These are phyloP conservation scores for Montipora foliosa DNA, from an alignment of 64 coral and sea anemone genomes.

Conservation along the genomic window DNA sequence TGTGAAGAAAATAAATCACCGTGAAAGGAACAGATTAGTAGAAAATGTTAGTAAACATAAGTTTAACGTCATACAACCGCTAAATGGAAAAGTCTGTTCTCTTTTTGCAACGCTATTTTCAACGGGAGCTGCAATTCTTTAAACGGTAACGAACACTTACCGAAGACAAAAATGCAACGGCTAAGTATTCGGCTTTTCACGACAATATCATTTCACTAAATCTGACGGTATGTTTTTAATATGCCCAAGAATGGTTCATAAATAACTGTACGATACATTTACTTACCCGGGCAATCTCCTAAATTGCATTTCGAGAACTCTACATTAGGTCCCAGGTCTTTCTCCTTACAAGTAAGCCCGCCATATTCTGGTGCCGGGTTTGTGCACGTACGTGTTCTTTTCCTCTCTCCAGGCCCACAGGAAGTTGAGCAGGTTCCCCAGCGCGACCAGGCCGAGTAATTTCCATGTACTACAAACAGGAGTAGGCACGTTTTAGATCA, in stretches of 20 bases:
- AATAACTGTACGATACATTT: neutral
- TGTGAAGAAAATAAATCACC: too few species aligned
- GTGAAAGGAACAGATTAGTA: too few species aligned
- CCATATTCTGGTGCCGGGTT: slow-evolving; percentile 91
- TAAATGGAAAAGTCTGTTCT: too few species aligned
- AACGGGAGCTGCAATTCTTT: too few species aligned
- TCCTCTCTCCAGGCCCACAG: slow-evolving; percentile 85
- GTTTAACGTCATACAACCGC: too few species aligned
- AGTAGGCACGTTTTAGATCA: neutral
- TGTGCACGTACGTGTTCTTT: slow-evolving; percentile 84
- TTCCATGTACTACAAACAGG: slow-evolving; percentile 74
- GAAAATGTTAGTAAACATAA: too few species aligned
- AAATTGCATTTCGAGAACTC: slow-evolving; percentile 71
- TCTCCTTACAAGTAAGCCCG: slow-evolving; percentile 82
- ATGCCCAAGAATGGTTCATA: neutral
- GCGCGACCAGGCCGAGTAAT: slow-evolving; percentile 86
- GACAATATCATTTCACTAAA: neutral
- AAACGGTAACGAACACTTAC: too few species aligned
- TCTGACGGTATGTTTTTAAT: neutral
- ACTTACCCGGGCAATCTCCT: slow-evolving; percentile 80
- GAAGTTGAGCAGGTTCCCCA: slow-evolving; percentile 86
- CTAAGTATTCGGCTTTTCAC: neutral
- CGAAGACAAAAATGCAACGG: too few species aligned
- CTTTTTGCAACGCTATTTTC: too few species aligned
- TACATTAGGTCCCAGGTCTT: slow-evolving; percentile 79